Evolutionary conservation across 2,797 vertebrate genomes (phyloP).

Genomic region (Ataeniobius toweri): DNA sequence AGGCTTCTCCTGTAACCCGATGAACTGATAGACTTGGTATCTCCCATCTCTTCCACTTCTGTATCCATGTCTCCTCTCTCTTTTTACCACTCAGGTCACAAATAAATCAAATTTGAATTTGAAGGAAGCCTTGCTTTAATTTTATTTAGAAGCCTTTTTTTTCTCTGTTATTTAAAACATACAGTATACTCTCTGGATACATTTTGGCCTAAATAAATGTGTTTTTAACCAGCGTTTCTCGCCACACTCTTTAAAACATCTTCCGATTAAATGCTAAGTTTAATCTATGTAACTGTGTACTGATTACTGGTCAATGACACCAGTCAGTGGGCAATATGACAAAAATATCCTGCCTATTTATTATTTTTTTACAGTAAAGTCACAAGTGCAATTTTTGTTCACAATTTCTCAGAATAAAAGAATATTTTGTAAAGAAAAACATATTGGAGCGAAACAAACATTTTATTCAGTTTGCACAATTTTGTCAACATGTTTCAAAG

Average conservation of each 20-base stretch:
- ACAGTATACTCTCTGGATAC: neutral
- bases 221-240: neutral
- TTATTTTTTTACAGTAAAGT: neutral
- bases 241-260: neutral
- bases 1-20: constrained; percentile 82
- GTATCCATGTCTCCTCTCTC: constrained; percentile 43
- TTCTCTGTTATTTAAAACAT: neutral
- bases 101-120: constrained; percentile 53
- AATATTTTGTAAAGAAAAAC: neutral
- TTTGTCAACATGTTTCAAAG: neutral
- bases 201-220: neutral
- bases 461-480: neutral
- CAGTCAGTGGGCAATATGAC: neutral
- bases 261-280: neutral
- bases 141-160: neutral
- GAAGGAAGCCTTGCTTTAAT: neutral
- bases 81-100: constrained; percentile 35
- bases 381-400: neutral
- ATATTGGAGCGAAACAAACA: neutral
- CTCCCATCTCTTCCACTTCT: constrained; percentile 36
- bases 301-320: neutral
- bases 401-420: neutral
- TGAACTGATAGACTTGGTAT: constrained; percentile 74
- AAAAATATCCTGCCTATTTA: neutral
- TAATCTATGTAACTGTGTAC: neutral